Percentiles rank a stretch among this genome's conserved stretches.
phyloP scores from a whole-genome alignment of 2,888 invertebrate genomes.

The Lasioglossum vierecki region DNA sequence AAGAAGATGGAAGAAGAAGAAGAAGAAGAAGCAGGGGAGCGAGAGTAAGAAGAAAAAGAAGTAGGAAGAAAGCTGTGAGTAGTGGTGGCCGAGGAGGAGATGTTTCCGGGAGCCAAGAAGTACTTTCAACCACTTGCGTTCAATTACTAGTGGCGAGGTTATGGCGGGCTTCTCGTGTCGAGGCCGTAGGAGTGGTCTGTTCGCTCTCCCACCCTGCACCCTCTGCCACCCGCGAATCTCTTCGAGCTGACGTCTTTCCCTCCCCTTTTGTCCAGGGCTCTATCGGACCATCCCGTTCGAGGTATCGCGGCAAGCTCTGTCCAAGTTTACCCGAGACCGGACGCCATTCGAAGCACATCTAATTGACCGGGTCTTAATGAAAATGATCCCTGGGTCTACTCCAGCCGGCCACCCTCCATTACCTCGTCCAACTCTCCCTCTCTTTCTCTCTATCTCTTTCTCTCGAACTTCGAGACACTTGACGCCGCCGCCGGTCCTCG shows the following conservation, averaged over 20 bases:
- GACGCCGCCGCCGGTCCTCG: slow-evolving; percentile 16
- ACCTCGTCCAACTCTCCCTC: neutral
- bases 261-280: slow-evolving; percentile 60
- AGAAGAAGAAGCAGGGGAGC: slow-evolving; percentile 17
- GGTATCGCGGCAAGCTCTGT: slow-evolving; percentile 53
- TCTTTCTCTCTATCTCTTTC: neutral
- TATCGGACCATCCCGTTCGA: slow-evolving; percentile 53
- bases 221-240: slow-evolving; percentile 27
- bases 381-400: slow-evolving; percentile 66
- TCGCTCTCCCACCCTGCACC: slow-evolving; percentile 50
- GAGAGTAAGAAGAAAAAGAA: slow-evolving; percentile 19
- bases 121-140: slow-evolving; percentile 81
- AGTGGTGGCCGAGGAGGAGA: slow-evolving; percentile 66
- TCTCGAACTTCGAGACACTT: neutral
- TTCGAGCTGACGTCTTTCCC: slow-evolving; percentile 39
- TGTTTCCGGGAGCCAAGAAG: slow-evolving; percentile 74
- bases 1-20: slow-evolving; percentile 32
- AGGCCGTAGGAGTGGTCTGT: slow-evolving; percentile 76
- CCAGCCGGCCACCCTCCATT: slow-evolving; percentile 43
- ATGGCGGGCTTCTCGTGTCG: slow-evolving; percentile 76
- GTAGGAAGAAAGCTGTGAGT: slow-evolving; percentile 57
- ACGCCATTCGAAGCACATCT: slow-evolving; percentile 71
- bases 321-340: slow-evolving; percentile 71
- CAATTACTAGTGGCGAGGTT: slow-evolving; percentile 80
- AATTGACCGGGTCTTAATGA: slow-evolving; percentile 78